These are phyloP conservation scores for Abrostola tripartita DNA, from an alignment of 2,888 invertebrate species.

Conservation along the genomic window DNA sequence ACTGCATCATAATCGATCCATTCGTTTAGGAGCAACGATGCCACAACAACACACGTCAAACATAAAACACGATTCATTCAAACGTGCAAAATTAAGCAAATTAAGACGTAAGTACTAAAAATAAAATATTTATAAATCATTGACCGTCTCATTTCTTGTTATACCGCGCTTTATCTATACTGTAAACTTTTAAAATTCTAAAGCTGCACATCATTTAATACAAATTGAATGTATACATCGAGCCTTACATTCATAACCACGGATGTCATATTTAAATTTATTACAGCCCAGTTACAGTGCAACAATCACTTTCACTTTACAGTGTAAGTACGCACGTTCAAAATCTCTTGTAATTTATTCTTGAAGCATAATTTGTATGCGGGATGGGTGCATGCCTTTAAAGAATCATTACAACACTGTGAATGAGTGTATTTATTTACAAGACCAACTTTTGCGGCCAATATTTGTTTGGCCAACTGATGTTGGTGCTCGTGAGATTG, in stretches of 20 bases:
- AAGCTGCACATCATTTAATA: slow-evolving; percentile 7
- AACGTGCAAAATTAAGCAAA: too few species aligned
- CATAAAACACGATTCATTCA: too few species aligned
- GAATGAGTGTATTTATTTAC: slow-evolving; percentile 5
- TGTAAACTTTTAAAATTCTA: not conserved
- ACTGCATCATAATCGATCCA: too few species aligned
- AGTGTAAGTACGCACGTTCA: slow-evolving; percentile 40
- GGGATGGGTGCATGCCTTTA: slow-evolving; percentile 33
- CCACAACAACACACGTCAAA: too few species aligned
- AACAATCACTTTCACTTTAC: slow-evolving; percentile 54
- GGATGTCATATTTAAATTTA: slow-evolving; percentile 56
- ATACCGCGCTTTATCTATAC: not conserved
- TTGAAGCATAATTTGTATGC: slow-evolving; percentile 39
- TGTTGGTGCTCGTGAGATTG: not conserved
- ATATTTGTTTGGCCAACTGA: not conserved
- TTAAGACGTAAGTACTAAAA: not conserved
- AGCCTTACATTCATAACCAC: slow-evolving; percentile 32
- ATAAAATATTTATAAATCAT: not conserved
- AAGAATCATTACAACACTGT: slow-evolving; percentile 25
- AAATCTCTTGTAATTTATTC: slow-evolving; percentile 44
- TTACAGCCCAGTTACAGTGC: slow-evolving; percentile 41
- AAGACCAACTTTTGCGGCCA: not conserved
- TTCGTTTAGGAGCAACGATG: too few species aligned
- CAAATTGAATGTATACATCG: slow-evolving; percentile 18
- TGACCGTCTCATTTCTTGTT: not conserved